Conservation (phyloP, 2,888 invertebrate species). For the Cactoblastis cactorum region DNA sequence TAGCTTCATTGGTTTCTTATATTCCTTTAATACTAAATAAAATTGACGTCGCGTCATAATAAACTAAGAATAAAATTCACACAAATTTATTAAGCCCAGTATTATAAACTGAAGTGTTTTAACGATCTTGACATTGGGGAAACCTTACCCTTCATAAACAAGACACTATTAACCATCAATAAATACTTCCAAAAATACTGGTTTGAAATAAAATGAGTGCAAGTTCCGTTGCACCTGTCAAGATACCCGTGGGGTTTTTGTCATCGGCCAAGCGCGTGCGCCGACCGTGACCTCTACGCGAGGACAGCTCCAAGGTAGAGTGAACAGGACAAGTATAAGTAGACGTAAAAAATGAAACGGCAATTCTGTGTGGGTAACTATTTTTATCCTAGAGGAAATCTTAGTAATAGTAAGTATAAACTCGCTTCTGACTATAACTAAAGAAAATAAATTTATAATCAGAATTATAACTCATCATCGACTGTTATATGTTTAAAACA, state of each 20-base stretch:
- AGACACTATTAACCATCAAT: background rate
- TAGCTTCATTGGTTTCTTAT: too few species aligned
- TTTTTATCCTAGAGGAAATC: background rate
- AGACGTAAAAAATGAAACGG: background rate
- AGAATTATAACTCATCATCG: too few species aligned
- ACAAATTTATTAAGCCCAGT: too few species aligned
- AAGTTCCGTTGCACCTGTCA: slow-evolving; percentile 7
- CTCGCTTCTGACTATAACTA: too few species aligned
- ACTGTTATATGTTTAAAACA: too few species aligned
- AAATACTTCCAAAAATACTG: slow-evolving; percentile 1
- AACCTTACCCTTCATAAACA: too few species aligned
- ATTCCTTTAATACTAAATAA: too few species aligned
- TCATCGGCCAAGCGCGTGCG: slow-evolving; percentile 28
- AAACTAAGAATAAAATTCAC: too few species aligned
- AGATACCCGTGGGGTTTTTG: slow-evolving; percentile 17
- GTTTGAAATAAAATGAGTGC: background rate
- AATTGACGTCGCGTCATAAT: too few species aligned
- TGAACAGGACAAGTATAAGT: background rate
- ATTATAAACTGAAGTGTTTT: too few species aligned
- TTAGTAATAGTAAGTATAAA: background rate
- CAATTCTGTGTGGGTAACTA: background rate
- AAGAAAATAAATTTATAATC: too few species aligned
- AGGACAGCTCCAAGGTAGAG: slow-evolving; percentile 22
- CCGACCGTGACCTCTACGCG: slow-evolving; percentile 42
- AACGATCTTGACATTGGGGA: background rate